Evolutionary conservation across 2,888 invertebrate species (phyloP).

Genomic region (Pteria penguin): DNA sequence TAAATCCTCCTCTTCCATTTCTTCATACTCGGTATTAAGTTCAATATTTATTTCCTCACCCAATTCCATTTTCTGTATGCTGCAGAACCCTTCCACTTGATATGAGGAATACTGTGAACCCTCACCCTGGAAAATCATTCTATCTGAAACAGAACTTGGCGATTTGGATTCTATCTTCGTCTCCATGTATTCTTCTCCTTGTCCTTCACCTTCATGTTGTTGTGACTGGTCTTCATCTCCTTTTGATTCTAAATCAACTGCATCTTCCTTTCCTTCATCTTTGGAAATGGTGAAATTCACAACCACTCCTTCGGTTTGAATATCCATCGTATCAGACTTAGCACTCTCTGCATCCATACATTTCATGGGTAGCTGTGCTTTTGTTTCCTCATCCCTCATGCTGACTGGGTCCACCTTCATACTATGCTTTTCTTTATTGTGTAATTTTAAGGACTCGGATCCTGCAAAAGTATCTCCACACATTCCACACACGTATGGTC

Average conservation of each 20-base stretch:
- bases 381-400: neutral
- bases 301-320: neutral
- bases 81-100: neutral
- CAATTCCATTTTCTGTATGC: neutral
- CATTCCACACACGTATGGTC: constrained; percentile 75
- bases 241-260: neutral
- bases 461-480: constrained; percentile 74
- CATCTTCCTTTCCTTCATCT: neutral
- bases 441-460: constrained; percentile 55
- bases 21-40: neutral
- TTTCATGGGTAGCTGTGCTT: too few relatives aligned
- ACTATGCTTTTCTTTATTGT: neutral
- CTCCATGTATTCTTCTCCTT: neutral
- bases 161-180: neutral
- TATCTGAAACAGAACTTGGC: neutral
- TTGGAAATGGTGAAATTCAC: neutral
- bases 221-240: neutral
- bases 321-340: neutral
- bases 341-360: neutral
- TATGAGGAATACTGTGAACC: neutral
- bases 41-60: neutral
- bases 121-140: neutral
- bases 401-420: neutral
- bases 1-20: neutral
- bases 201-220: neutral